Evolutionary conservation across 2,113 vertebrate species (phyloP), one percentile per base, ranked within the genome.

Genomic region (Elaphurus davidianus): DNA sequence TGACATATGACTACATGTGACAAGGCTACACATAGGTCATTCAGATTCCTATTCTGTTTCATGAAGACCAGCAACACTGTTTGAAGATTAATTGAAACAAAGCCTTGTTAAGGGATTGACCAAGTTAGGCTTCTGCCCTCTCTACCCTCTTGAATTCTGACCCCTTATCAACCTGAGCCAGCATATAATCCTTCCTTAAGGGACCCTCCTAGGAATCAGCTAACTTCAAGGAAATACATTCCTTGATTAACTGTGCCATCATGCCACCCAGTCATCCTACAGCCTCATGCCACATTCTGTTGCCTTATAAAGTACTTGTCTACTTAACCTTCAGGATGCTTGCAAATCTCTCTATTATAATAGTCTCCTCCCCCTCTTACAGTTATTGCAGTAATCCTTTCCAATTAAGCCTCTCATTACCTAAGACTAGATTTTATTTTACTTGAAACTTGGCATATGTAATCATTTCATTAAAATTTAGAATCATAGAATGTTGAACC

Each of bases 391-490:
- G 14, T n/a, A 76, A 76, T 60, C 2, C 5, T 95, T 85, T 89
- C 43, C 23, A 86, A 43, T 82, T 57, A 85, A 81, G 13, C 59
- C 8, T 93, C 30, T 93, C 27, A 14, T 96, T 76, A 76, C 23
- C 10, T 55, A 74, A 88, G 6, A 82, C 10, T 27, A 81, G 25
- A 57, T 81, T 54, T 64, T 36, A 71, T 95, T 92, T 50, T 43
- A 91, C 79, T 90, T 94, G 30, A 91, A 28, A 83, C n/a, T 82
- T 94, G 28, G 25, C 9, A 40, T 90, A 57, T 71, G 10, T 33
- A 96, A 89, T 91, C 55, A 78, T 93, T 95, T 95, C 40, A 97
- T 40, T 97, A 40, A 87, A 87, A 89, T 79, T 87, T 90, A 60
- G 4, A 91, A 57, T 83, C 10, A 55, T 15, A 79, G 54, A 93